Conservation (phyloP, 2,113 vertebrate genomes). For the Rhea americana region DNA sequence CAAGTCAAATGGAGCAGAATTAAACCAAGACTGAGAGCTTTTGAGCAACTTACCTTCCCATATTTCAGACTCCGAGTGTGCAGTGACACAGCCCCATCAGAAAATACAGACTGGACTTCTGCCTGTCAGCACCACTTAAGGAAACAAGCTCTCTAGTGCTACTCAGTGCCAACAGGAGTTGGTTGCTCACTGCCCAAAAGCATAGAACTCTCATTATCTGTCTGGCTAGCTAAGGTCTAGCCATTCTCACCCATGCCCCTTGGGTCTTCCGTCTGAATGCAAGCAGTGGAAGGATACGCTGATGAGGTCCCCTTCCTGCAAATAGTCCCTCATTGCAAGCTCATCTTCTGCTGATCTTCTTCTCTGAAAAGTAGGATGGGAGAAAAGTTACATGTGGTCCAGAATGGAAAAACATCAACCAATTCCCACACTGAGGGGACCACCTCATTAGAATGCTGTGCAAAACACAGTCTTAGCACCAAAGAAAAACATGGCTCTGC, state of each 20-base stretch:
- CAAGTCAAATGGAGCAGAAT: not conserved
- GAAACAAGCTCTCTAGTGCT: not conserved
- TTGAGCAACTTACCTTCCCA: constrained; percentile 84
- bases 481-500: not conserved
- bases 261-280: fast-evolving
- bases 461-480: not conserved
- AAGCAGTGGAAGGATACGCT: constrained; percentile 85
- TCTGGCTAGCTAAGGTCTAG: not conserved
- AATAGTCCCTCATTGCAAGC: constrained; percentile 93
- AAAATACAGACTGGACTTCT: constrained; percentile 94
- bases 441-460: fast-evolving
- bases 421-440: fast-evolving
- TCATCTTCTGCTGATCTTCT: constrained; percentile 94
- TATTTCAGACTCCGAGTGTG: constrained; percentile 97
- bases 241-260: not conserved
- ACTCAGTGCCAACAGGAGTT: not conserved
- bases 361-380: constrained; percentile 77
- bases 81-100: constrained; percentile 91
- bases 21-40: not conserved
- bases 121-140: constrained; percentile 81
- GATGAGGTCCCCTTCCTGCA: constrained; percentile 96
- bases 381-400: fast-evolving
- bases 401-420: not conserved
- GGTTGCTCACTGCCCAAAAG: not conserved
- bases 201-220: not conserved